Evolutionary conservation across 2,113 vertebrate species (phyloP).

Genomic region (Thalassoma bifasciatum): DNA sequence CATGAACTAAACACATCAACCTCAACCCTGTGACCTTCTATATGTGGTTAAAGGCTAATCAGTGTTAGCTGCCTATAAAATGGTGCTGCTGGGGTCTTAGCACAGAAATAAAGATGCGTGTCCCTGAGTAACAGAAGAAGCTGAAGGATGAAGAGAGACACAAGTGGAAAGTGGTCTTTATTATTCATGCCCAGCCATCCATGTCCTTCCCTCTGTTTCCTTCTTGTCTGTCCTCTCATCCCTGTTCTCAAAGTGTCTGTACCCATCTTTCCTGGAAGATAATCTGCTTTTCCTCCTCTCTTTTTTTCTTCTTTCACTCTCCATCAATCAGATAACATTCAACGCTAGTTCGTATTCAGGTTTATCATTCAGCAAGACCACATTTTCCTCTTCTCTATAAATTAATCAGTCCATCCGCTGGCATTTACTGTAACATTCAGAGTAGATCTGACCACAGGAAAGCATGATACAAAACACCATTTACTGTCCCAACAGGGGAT

Average conservation of each 20-base stretch:
- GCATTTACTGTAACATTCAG: constrained; percentile 52
- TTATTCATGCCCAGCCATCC: constrained; percentile 58
- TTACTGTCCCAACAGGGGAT: constrained; percentile 31
- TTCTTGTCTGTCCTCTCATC: constrained; percentile 20
- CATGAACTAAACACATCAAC: constrained; percentile 19
- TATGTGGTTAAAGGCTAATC: constrained; percentile 2
- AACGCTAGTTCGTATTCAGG: constrained; percentile 11
- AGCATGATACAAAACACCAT: constrained; percentile 40
- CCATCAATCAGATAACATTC: constrained; percentile 25
- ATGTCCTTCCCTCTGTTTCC: constrained; percentile 27
- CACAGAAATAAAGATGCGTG: background rate
- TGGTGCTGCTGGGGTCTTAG: background rate
- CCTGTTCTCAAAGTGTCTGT: constrained; percentile 24
- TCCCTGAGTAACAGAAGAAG: constrained; percentile 14
- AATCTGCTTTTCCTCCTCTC: constrained; percentile 30
- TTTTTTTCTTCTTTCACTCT: background rate
- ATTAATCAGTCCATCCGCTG: constrained; percentile 46
- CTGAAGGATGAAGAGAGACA: constrained; percentile 33
- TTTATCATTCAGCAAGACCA: constrained; percentile 18
- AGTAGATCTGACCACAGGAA: constrained; percentile 48
- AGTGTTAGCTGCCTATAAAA: background rate
- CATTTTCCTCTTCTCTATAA: constrained; percentile 44
- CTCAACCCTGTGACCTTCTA: background rate
- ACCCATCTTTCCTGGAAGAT: constrained; percentile 2
- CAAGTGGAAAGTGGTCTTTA: constrained; percentile 43